Base-by-base conservation (phyloP, 2,113 vertebrate genomes). In the Limnothrissa miodon region DNA sequence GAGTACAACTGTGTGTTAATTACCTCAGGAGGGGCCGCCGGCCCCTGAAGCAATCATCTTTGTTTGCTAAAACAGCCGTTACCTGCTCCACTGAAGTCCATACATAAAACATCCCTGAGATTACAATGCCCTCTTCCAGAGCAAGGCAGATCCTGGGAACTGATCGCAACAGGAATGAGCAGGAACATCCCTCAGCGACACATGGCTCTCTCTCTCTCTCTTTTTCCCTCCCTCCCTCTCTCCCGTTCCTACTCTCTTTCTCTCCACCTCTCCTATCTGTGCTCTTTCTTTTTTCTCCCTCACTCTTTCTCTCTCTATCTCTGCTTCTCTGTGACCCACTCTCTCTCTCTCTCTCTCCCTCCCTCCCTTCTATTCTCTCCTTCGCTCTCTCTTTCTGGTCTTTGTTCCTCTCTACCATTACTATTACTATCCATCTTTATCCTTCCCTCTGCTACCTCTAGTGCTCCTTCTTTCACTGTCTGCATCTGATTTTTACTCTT, bases 31-130 rank as follows among this genome's bases (percentile, higher is more conserved):
- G 53, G 87, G 94, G 93, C 91, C 86, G 91, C 92, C 89, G 81
- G 95, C 92, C 94, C 94, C 94, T 90, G 90, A 95, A 95, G 95
- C 95, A 96, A 95, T 96, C 95, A 95, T 95, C 94, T 96, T 93
- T 95, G 95, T 96, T 96, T 96, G 95, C 95, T 96, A 95, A 96
- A 95, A 94, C 93, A 93, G 88, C 88, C 85, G 85, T 93, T 95
- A 92, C 93, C 93, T 91, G 90, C 88, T 85, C 88, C 84, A 53
- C 91, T 87, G 83, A 90, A 91, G 89, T 46, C 92, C 91, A 95
- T 97, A 95, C 96, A 96, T 96, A 96, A 96, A 96, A 97, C 95
- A 96, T 95, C 91, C 92, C 94, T 45, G 88, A 94, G 93, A 96
- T 95, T 93, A 95, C 94, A 95, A 93, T 94, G 95, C 93, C 92